phyloP scores from a whole-genome alignment of 2,113 vertebrate species.

The Aegotheles bennettii region DNA sequence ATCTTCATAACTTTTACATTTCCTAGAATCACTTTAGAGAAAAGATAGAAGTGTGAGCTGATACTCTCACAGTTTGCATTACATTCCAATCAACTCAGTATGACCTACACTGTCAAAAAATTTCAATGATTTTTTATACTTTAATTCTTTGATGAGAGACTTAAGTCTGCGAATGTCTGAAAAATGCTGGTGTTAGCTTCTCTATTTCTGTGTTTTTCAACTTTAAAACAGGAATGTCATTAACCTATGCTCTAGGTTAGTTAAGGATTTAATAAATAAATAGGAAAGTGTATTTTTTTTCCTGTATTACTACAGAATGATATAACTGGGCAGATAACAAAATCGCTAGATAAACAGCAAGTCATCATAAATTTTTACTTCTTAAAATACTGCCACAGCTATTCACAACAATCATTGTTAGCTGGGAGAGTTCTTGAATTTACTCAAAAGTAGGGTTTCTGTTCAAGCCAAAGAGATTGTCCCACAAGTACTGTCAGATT shows the following conservation, averaged over 20 bases:
- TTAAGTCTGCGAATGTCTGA: background rate
- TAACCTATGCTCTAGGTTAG: constrained; percentile 11
- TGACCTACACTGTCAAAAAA: background rate
- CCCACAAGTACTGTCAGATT: background rate
- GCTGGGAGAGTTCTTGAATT: background rate
- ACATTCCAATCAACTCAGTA: background rate
- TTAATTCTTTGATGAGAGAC: background rate
- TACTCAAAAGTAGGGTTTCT: background rate
- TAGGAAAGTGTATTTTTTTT: background rate
- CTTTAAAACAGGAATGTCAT: constrained; percentile 12
- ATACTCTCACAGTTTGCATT: background rate
- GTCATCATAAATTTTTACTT: background rate
- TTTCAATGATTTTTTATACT: background rate
- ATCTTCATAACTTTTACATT: background rate
- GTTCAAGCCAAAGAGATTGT: background rate
- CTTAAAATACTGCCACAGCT: background rate
- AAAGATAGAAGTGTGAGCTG: background rate
- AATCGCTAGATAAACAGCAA: background rate
- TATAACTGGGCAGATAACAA: background rate
- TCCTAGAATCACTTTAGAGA: background rate
- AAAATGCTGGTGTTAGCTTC: background rate
- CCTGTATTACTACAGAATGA: background rate
- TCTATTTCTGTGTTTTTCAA: background rate
- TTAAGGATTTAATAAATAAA: constrained; percentile 18
- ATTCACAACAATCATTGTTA: background rate